Evolutionary conservation across 2,797 vertebrate species (phyloP).

Genomic region (Hapalemur alaotrensis): DNA sequence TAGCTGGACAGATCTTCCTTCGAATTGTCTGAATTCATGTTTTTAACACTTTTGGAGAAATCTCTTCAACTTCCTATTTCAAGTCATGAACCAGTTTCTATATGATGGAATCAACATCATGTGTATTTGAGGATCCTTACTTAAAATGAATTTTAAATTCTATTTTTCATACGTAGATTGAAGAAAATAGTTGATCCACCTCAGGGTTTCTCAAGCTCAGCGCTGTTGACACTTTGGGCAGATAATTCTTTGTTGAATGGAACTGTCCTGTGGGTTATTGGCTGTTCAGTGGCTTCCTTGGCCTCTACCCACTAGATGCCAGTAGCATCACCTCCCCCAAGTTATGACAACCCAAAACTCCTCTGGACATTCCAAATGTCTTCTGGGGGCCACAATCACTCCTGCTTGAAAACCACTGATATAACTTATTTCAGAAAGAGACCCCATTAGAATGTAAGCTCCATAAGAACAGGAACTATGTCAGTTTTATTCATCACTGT

Average conservation of each 20-base stretch:
- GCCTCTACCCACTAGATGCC: neutral
- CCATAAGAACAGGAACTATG: neutral
- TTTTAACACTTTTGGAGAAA: neutral
- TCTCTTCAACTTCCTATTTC: neutral
- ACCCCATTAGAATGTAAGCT: neutral
- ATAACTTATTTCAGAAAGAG: neutral
- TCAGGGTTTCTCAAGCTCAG: neutral
- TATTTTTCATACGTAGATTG: neutral
- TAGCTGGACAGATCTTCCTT: neutral
- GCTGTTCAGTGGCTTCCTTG: neutral
- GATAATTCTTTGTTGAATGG: neutral
- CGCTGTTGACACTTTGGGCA: neutral
- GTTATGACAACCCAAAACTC: neutral
- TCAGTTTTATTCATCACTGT: neutral
- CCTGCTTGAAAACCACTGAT: neutral
- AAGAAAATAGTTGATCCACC: neutral
- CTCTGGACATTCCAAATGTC: neutral
- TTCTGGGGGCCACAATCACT: neutral
- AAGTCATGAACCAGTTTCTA: neutral
- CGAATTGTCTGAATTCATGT: neutral
- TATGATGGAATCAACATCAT: neutral
- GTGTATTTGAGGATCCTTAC: neutral
- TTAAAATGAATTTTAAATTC: slow-evolving; percentile 28
- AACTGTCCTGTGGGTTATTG: neutral
- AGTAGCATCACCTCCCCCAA: neutral